Base-by-base conservation (phyloP, 2,888 invertebrate genomes). In the Rhodophaea formosa region DNA sequence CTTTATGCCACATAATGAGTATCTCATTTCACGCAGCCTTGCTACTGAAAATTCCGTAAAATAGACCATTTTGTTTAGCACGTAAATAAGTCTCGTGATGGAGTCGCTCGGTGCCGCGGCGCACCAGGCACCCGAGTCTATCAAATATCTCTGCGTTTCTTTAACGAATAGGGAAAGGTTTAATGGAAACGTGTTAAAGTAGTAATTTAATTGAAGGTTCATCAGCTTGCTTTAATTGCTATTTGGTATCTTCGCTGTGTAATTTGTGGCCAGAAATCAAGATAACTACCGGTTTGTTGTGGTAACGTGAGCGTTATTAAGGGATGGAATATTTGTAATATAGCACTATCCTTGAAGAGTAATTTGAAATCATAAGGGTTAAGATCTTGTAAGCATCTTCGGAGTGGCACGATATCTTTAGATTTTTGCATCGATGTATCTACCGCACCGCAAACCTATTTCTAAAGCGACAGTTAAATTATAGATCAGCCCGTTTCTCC, bases 121-220 rank as follows among this genome's bases (percentile, higher is more conserved):
- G 74, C 67, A 53, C 70, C 71, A 64, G 71, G 71, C 69, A 75
- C 77, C 62, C 64, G 32, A 43, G 42, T n/a, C 23, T 44, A 47
- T 23, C 51, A 46, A 46, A 16, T 23, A 46, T 46, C 46, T 39
- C 10, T 39, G 12, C 39, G 10, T 53, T 23, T 16, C 32, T 39
- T 39, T 39, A 39, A 39, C n/a, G 39, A 39, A 39, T 39, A 39
- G 39, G 39, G n/a, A 39, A 12, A 39, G 39, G 39, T 6, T 39
- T 39, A 1, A 39, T 39, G 39, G 8, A 39, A 39, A 39, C 39
- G 39, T 39, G 39, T 39, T 39, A 39, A 39, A 39, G 3, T n/a
- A 12, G 12, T 10, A 39, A 39, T 39, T 39, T 39, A 39, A 39
- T 39, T 39, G 39, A 3, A 7, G 8, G 8, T 8, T 32, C 6